Base-by-base conservation (phyloP, 2,888 invertebrate species). In the Hypena proboscidalis region DNA sequence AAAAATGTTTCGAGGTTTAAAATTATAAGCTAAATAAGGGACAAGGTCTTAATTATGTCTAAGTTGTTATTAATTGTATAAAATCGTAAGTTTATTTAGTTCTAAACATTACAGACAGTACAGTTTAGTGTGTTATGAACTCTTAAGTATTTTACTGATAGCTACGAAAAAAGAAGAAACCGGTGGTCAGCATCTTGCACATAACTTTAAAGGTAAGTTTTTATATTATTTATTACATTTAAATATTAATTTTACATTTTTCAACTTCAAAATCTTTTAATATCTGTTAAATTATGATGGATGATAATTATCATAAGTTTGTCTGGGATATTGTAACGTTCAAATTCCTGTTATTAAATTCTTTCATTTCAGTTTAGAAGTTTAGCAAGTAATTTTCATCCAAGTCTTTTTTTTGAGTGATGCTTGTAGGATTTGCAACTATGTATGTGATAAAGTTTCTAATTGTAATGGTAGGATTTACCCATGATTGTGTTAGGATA, bases 41-140 rank as follows among this genome's bases (percentile, higher is more conserved):
- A 2, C 8, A 22, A 22, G 2, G 3, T 22, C 2, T 22, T 22
- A 4, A 22, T 22, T 4, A n/a, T 3, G 5, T 17, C 5, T 17
- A 4, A 17, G 5, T 17, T 17, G 17, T 5, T 31, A 11, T 9
- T 25, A 30, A 2, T 30, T 4, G 5, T 13, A 17, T 10, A 2
- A 11, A 15, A 15, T 17, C 5, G 2, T 30, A 21, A 14, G 13
- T 31, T 37, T 29, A 17, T 10, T 21, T 40, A 27, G n/a, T 2
- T 41, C 8, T 10, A 29, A 11, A 30, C 2, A 43, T 46, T 36
- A 50, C 49, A 49, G 34, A 34, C 41, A 49, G n/a, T 30, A 20
- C 59, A 63, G 52, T 43, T 59, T 39, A 43, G 55, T 27, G 60
- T 57, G 57, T 5, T 57, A 62, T 35, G 60, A 45, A 62, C 61